These are phyloP conservation scores for Ctenochaetus hawaiiensis DNA, from an alignment of 2,797 vertebrate genomes.

Conservation along the genomic window DNA sequence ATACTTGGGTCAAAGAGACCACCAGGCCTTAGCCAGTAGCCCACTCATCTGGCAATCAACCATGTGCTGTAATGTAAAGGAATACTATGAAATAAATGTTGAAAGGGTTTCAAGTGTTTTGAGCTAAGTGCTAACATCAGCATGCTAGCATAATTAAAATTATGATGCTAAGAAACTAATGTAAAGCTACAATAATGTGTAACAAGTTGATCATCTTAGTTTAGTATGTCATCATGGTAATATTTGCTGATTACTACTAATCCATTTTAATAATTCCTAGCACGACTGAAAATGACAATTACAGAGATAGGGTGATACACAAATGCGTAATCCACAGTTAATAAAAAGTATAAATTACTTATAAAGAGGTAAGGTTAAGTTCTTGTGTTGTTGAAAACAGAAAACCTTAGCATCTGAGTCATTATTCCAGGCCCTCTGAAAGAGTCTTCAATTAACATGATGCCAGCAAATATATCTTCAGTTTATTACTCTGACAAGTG, in stretches of 20 bases:
- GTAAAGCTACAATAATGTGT: neutral
- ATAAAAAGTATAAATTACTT: constrained; percentile 11
- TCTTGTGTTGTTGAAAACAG: neutral
- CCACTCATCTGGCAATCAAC: constrained; percentile 23
- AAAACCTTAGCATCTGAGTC: constrained; percentile 28
- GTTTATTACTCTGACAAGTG: constrained; percentile 67
- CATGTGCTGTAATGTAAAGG: constrained; percentile 22
- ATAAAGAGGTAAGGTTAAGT: neutral
- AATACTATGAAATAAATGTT: constrained; percentile 17
- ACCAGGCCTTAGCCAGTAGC: constrained; percentile 33
- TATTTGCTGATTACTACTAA: neutral
- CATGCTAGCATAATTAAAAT: neutral
- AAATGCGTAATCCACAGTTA: neutral
- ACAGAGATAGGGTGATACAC: neutral
- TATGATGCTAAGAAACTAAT: neutral
- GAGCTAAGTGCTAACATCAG: neutral
- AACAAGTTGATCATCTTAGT: neutral
- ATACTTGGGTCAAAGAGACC: constrained; percentile 28
- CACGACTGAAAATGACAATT: neutral
- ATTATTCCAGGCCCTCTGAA: constrained; percentile 20
- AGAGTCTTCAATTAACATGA: constrained; percentile 33
- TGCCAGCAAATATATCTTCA: constrained; percentile 34
- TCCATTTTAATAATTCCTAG: neutral
- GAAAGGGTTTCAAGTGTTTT: constrained; percentile 14
- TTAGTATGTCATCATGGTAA: neutral